Percentiles rank a stretch among this genome's conserved stretches.
Evolutionary conservation across 1,140 invertebrate species (phyloP).

Genomic region (Scaptomyza montana): DNA sequence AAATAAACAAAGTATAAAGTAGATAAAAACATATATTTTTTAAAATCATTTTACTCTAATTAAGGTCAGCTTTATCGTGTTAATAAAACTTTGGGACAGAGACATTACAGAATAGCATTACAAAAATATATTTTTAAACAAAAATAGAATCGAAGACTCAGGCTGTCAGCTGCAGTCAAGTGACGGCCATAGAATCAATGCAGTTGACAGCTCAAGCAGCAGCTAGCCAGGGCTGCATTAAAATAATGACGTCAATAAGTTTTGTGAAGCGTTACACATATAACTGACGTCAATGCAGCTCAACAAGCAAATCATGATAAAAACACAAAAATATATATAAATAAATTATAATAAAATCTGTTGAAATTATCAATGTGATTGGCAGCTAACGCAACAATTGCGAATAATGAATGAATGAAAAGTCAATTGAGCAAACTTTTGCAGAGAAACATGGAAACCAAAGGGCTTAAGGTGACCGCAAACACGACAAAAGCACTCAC

Average conservation of each 20-base stretch:
- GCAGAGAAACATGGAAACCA: constrained; percentile 22
- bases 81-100: background rate
- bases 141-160: too few relatives aligned
- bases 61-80: too few relatives aligned
- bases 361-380: constrained; percentile 8
- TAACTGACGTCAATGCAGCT: background rate
- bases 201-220: constrained; percentile 7
- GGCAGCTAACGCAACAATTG: background rate
- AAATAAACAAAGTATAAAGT: too few relatives aligned
- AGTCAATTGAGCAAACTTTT: constrained; percentile 28
- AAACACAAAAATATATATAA: constrained; percentile 1
- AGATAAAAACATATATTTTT: too few relatives aligned
- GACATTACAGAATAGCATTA: too few relatives aligned
- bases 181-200: constrained; percentile 28
- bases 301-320: constrained; percentile 4
- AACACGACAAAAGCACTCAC: background rate
- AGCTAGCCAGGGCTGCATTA: constrained; percentile 37
- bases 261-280: background rate
- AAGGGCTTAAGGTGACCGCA: constrained; percentile 5
- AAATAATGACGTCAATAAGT: constrained; percentile 53
- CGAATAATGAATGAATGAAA: constrained; percentile 9
- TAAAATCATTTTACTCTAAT: too few relatives aligned
- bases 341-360: background rate
- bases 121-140: too few relatives aligned
- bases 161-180: constrained; percentile 38